Evolutionary conservation across 2,888 invertebrate species (phyloP), one percentile per base, ranked within the genome.

Genomic region (Rhagium mordax): DNA sequence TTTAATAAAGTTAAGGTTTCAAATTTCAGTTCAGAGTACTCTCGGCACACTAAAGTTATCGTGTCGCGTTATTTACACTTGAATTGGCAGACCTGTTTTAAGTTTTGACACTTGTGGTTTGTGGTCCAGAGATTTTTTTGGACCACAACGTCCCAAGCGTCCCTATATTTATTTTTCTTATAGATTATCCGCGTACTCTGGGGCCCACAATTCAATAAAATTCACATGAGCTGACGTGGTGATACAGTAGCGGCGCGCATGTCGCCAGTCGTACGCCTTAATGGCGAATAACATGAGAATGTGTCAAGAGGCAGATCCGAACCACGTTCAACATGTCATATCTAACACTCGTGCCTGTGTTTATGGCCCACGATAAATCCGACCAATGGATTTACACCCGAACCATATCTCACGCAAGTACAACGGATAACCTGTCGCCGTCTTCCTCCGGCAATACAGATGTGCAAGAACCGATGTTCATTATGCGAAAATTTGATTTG

Each of bases 361-460:
- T 76, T 76, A 72, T 72, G 49, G 47, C 67, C 68, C 29, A 65
- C 73, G 61, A 74, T 74, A 74, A 77, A 74, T 77, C 77, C 70
- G 18, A 41, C 55, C 20, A 64, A 72, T 72, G 60, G 73, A 75
- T 75, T 75, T 73, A 75, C 67, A 75, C 68, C 48, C 49, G 27
- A 49, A 29, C 33, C 29, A 55, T 72, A 72, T 72, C 60, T 68
- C 61, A 70, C 69, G 49, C 51, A 61, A 67, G 21, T 57, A 67
- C 55, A 53, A 18, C 41, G 21, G 47, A 67, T 61, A 51, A 70
- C 24, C 70, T 55, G 57, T 66, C 57, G 66, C 41, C 47, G 57
- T 49, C 24, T 16, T 18, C 48, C 29, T 16, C 27, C 4, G 10
- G 61, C 24, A 48, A 41, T 48, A 62, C 13, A 48, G 41, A 62